phyloP scores from a whole-genome alignment of 2,888 invertebrate species.

The Pterostichus madidus region DNA sequence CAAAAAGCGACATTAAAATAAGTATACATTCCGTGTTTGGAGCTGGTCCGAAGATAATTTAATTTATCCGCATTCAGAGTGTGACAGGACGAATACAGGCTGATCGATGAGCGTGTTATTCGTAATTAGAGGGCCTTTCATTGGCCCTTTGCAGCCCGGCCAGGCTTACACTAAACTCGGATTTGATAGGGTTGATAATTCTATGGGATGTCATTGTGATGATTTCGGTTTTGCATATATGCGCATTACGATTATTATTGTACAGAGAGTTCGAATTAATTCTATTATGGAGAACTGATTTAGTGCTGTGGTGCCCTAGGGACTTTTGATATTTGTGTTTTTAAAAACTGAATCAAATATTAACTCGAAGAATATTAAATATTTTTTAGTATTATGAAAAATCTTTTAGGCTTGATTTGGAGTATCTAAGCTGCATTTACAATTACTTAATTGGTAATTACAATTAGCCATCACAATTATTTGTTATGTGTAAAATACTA shows the following conservation, averaged over 20 bases:
- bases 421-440: no score
- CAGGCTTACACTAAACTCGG: slow-evolving; percentile 28
- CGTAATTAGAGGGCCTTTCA: slow-evolving; percentile 65
- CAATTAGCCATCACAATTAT: no score
- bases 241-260: slow-evolving; percentile 28
- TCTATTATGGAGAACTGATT: slow-evolving; percentile 40
- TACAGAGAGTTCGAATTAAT: slow-evolving; percentile 7
- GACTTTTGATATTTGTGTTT: not conserved
- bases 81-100: slow-evolving; percentile 54
- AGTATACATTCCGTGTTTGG: slow-evolving; percentile 26
- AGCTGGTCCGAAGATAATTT: slow-evolving; percentile 50
- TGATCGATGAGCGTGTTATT: slow-evolving; percentile 66
- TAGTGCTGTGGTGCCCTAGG: not conserved
- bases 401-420: no score
- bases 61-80: slow-evolving; percentile 61
- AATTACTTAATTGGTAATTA: no score
- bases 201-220: slow-evolving; percentile 34
- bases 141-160: slow-evolving; percentile 26
- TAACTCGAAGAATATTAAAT: no score
- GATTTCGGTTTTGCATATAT: slow-evolving; percentile 50
- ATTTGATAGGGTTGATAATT: slow-evolving; percentile 21
- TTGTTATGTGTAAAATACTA: no score
- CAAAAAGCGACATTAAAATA: slow-evolving; percentile 48
- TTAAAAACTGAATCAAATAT: no score
- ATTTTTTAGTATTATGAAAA: no score